These are phyloP conservation scores for Drosophila orosa DNA, from an alignment of 1,140 invertebrate genomes.

Conservation along the genomic window DNA sequence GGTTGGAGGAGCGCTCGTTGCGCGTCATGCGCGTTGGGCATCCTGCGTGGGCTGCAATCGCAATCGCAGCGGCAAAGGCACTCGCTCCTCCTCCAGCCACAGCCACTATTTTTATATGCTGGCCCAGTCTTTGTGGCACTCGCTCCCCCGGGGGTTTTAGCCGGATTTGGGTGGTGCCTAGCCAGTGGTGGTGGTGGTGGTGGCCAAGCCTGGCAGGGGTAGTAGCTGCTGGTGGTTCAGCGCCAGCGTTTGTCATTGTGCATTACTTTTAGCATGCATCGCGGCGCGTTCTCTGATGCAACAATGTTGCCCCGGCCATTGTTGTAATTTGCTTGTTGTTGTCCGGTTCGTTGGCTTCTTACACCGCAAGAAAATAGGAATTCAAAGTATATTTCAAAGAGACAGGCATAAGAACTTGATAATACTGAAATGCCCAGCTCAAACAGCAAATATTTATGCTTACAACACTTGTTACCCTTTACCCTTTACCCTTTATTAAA, in stretches of 20 bases:
- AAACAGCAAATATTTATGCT: not conserved
- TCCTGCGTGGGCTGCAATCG: slow-evolving; percentile 66
- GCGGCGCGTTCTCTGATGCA: slow-evolving; percentile 61
- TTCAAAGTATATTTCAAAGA: not conserved
- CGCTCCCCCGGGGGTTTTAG: slow-evolving; percentile 22
- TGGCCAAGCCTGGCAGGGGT: not conserved
- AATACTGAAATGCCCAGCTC: too few species aligned
- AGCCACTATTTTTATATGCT: slow-evolving; percentile 77
- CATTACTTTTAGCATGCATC: slow-evolving; percentile 79
- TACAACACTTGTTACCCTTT: too few species aligned
- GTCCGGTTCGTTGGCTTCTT: slow-evolving; percentile 58
- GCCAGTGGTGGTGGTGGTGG: slow-evolving; percentile 9
- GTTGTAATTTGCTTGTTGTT: slow-evolving; percentile 75
- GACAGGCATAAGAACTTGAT: not conserved
- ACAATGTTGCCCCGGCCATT: slow-evolving; percentile 64
- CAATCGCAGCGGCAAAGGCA: slow-evolving; percentile 22
- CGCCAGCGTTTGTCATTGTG: slow-evolving; percentile 73
- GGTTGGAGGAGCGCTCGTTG: slow-evolving; percentile 55
- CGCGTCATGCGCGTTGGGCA: slow-evolving; percentile 76
- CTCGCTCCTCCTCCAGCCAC: slow-evolving; percentile 52
- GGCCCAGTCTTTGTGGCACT: slow-evolving; percentile 52
- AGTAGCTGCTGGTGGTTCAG: slow-evolving; percentile 18
- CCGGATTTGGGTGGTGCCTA: slow-evolving; percentile 32
- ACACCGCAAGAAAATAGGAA: not conserved
- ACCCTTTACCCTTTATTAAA: too few species aligned